Evolutionary conservation across 2,797 vertebrate species (phyloP), one percentile per base, ranked within the genome.

Genomic region (Euphonia xanthogaster): DNA sequence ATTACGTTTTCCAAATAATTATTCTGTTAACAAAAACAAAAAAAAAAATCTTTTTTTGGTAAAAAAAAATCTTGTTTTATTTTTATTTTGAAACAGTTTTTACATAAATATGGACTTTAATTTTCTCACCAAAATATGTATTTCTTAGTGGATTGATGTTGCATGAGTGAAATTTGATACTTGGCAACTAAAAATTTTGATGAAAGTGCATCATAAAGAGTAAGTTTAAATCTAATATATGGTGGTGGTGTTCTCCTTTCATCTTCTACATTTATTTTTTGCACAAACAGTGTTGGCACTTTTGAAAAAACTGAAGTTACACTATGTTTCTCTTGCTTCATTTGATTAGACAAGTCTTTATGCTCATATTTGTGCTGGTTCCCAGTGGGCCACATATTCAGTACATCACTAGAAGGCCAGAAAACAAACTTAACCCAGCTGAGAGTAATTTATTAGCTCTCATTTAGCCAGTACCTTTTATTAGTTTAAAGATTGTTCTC

Each of bases 151-250:
- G 54, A 88, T 94, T 90, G 67, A 67, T 97, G 95, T 96, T 94
- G 95, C 91, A 94, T 96, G 96, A 84, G 37, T 93, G 79, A 70
- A 75, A 91, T 96, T 95, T 97, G 94, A 96, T 97, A 95, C 91
- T 70, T 93, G 72, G 58, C 65, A 80, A 96, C 80, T 96, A 66
- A 76, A 82, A 50, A 90, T 92, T 94, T 95, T 94, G 93, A 95
- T 92, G 93, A 90, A 93, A 96, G 70, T 93, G 66, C 74, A 85
- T 94, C 82, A 94, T 96, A 96, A 96, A 97, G 37, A 89, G 2
- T 92, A 80, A 78, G 37, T 91, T 91, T 66, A 83, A 94, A 73
- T 93, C 66, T 93, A 3, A 25, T 66, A 15, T 62, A 12, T 60
- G 47, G 44, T 89, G 31, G 70, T 94, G 65, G 31, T 85, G 61